These are phyloP conservation scores for Callocephalon fimbriatum DNA, from an alignment of 2,113 vertebrate genomes.

Conservation along the genomic window DNA sequence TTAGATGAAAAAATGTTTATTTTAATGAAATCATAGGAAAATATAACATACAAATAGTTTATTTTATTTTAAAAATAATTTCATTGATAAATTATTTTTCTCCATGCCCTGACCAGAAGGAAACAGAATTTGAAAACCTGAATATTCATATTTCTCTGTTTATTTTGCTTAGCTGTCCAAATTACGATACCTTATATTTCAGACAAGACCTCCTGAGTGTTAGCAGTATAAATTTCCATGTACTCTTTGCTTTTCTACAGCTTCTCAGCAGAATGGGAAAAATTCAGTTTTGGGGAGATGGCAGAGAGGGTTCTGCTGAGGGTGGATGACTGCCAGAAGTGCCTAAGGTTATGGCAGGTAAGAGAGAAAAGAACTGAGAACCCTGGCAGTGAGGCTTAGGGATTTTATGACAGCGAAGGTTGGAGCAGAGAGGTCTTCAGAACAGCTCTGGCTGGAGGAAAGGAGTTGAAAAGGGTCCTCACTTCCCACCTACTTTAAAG, in stretches of 20 bases:
- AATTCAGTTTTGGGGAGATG: accelerated
- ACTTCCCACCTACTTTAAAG: not conserved
- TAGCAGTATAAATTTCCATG: not conserved
- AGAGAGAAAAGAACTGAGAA: not conserved
- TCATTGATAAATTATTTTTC: not conserved
- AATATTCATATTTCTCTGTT: not conserved
- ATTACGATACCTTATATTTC: not conserved
- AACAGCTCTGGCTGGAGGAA: not conserved
- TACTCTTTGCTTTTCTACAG: not conserved
- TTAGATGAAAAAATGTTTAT: not conserved
- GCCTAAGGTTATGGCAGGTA: not conserved
- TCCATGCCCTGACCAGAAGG: not conserved
- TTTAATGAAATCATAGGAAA: not conserved
- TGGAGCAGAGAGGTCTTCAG: not conserved
- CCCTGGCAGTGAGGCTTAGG: accelerated
- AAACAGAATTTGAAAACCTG: not conserved
- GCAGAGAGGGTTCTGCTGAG: not conserved
- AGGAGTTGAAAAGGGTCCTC: not conserved
- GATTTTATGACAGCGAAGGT: too few relatives aligned
- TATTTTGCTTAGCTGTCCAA: not conserved
- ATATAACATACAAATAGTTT: not conserved
- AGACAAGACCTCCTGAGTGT: not conserved
- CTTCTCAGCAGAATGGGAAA: not conserved
- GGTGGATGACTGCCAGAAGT: not conserved
- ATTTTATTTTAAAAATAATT: not conserved